Conservation (phyloP, 2,797 vertebrate species). For the Lemur catta region DNA sequence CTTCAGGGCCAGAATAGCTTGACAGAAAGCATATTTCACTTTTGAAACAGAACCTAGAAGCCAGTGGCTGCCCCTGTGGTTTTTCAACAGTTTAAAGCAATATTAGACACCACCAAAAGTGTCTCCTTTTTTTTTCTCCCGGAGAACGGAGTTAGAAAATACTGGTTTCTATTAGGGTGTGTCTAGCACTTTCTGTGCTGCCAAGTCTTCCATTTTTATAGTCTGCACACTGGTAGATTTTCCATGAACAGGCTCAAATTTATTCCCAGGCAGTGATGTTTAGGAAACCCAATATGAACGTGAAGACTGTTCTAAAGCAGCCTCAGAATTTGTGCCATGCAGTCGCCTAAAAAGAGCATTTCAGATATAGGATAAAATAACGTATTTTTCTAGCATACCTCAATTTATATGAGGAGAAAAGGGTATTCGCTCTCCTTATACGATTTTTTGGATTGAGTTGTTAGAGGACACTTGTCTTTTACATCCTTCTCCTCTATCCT, state of each 20-base stretch:
- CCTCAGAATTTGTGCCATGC: constrained; percentile 27
- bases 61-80: constrained; percentile 39
- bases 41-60: constrained; percentile 56
- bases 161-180: constrained; percentile 69
- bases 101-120: constrained; percentile 21
- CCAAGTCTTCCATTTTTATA: constrained; percentile 50
- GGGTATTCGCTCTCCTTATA: constrained; percentile 37
- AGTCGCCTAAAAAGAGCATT: constrained; percentile 45
- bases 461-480: constrained; percentile 66
- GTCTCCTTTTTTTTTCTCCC: not conserved
- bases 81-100: constrained; percentile 62
- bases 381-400: constrained; percentile 41
- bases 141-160: constrained; percentile 45
- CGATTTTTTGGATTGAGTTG: constrained; percentile 49
- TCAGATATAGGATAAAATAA: constrained; percentile 49
- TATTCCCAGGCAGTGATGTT: constrained; percentile 52
- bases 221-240: constrained; percentile 50
- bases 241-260: constrained; percentile 62
- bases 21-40: constrained; percentile 52
- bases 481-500: constrained; percentile 57
- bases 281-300: constrained; percentile 40
- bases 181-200: constrained; percentile 54
- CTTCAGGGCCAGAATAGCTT: constrained; percentile 5
- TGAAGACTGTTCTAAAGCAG: constrained; percentile 47
- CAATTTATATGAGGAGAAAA: not conserved